Evolutionary conservation across 2,797 vertebrate species (phyloP).

Genomic region (Centropyge bicolor): DNA sequence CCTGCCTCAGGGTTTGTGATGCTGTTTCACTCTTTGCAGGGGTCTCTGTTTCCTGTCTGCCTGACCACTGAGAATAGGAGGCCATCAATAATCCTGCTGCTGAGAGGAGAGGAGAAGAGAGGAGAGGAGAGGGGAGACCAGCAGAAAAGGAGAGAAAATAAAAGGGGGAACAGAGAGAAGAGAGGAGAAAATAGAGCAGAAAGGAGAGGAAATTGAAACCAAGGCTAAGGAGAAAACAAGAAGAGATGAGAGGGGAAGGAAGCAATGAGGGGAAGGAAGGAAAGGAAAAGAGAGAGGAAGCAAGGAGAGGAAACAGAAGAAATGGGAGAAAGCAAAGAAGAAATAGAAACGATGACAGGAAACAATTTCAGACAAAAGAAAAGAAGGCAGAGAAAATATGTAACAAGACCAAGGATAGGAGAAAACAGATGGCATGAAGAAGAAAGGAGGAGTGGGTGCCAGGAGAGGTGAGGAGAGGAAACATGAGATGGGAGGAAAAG

Average conservation of each 20-base stretch:
- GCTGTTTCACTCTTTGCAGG: slow-evolving; percentile 59
- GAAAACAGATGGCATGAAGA: neutral
- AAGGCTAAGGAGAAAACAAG: neutral
- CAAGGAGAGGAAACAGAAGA: neutral
- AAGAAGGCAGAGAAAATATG: neutral
- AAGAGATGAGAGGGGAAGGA: neutral
- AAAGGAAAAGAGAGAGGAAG: neutral
- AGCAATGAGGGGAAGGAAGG: too few species aligned
- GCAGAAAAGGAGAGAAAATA: neutral
- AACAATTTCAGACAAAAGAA: neutral
- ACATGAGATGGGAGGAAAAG: too few species aligned
- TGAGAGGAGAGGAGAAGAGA: neutral
- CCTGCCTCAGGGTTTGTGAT: slow-evolving; percentile 66
- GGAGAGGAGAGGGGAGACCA: neutral
- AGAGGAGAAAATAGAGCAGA: neutral
- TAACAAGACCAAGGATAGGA: too few species aligned
- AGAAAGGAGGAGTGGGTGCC: neutral
- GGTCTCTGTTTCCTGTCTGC: slow-evolving; percentile 61
- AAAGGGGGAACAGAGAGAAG: neutral
- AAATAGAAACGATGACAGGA: too few species aligned
- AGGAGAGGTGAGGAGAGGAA: neutral
- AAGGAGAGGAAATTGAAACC: neutral
- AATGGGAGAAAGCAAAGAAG: neutral
- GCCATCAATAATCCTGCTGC: slow-evolving; percentile 66
- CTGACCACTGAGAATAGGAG: slow-evolving; percentile 55